These are phyloP conservation scores for Scalopus aquaticus DNA, from an alignment of 2,113 vertebrate species.

Conservation along the genomic window DNA sequence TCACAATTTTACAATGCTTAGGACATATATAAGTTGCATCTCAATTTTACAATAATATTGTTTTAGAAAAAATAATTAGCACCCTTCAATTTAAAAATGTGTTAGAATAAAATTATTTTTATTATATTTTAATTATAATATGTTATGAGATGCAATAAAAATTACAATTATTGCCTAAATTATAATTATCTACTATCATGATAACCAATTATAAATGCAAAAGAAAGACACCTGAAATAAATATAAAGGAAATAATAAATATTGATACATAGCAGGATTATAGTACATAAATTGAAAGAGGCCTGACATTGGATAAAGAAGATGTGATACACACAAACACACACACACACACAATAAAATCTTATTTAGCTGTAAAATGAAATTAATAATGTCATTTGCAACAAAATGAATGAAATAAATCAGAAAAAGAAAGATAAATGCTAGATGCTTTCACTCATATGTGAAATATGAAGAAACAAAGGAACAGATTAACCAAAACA, in stretches of 20 bases:
- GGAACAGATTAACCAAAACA: too few relatives aligned
- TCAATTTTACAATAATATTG: background rate
- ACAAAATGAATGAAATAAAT: too few relatives aligned
- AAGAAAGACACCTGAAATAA: background rate
- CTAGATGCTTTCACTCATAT: too few relatives aligned
- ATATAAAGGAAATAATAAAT: background rate
- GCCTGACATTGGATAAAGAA: background rate
- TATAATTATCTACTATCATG: background rate
- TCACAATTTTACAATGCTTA: background rate
- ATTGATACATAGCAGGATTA: background rate
- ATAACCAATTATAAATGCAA: background rate
- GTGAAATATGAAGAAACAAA: too few relatives aligned
- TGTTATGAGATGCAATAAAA: background rate
- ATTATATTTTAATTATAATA: background rate
- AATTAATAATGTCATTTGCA: too few relatives aligned
- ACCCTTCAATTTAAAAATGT: background rate
- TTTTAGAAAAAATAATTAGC: background rate
- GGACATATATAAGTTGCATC: background rate
- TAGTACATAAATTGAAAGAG: slow-evolving; percentile 29
- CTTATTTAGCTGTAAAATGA: too few relatives aligned
- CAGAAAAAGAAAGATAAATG: too few relatives aligned
- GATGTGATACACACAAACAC: too few relatives aligned
- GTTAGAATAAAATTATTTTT: background rate
- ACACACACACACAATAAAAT: too few relatives aligned
- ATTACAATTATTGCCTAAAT: background rate